Evolutionary conservation across 2,113 vertebrate species (phyloP), one percentile per base, ranked within the genome.

Genomic region (Ginglymostoma cirratum): DNA sequence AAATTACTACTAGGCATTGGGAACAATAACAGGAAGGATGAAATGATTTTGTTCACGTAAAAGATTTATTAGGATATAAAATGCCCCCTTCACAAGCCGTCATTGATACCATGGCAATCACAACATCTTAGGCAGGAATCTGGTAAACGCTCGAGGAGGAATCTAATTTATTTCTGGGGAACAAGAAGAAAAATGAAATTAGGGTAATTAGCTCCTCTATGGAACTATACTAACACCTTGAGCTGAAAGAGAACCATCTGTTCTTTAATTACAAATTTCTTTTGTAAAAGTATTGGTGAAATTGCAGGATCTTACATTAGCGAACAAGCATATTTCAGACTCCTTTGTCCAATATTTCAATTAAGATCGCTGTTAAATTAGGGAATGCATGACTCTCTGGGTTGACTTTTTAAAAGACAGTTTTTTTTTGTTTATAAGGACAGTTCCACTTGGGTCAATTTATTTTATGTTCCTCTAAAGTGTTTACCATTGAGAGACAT

Each of bases 1-100:
- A 90, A 87, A 90, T 34, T 90, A 55, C 52, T 52, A 90, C 34
- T 90, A 90, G 48, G 87, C 30, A 90, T 61, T 90, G 52, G 61
- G 61, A 61, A 52, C 52, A 61, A 90, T n/a, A 61, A 65, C 27
- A 90, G 87, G 27, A 15, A 90, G 48, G 14, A 6, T 90, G 34
- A 65, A 90, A 61, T 7, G 0, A 12, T 5, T 19, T 52, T 61
- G 55, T 45, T 45, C 80, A 21, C 42, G 19, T 23, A 83, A 83
- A 61, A 42, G 80, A 42, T 38, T 42, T 61, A n/a, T 90, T 90
- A 61, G 52, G 15, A 90, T 90, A 55, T 90, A 10, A 27, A 90
- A 90, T 34, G 27, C 87, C 55, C 55, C 55, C 55, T 17, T 61
- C n/a, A 61, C 30, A 90, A 14, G 85, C 24, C 52, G 42, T 24